A percentile compares a stretch with the other conserved stretches of the same genome.
Conservation (phyloP, 2,113 vertebrate genomes). For the Burhinus bistriatus region DNA sequence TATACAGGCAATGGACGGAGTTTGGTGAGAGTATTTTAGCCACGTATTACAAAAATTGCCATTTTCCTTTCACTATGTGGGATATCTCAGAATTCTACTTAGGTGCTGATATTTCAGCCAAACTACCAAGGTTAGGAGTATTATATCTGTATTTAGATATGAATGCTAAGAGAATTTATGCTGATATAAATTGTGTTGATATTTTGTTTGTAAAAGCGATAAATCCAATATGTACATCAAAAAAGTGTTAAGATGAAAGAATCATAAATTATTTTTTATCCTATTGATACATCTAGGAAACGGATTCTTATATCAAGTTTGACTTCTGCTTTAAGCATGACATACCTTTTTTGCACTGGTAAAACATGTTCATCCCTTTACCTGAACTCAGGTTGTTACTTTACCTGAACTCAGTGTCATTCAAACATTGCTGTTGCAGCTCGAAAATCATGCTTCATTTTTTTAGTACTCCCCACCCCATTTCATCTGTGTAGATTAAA, state of each 20-base stretch:
- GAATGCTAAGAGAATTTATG: background rate
- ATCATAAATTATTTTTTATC: background rate
- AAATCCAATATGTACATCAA: background rate
- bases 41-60: background rate
- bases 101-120: accelerated
- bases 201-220: background rate
- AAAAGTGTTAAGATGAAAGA: background rate
- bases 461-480: background rate
- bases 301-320: background rate
- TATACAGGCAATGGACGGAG: background rate
- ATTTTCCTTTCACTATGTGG: background rate
- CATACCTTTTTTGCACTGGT: accelerated
- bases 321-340: background rate
- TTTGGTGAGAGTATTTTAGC: background rate
- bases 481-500: background rate
- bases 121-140: background rate
- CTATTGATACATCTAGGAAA: background rate
- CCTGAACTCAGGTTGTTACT: background rate
- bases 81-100: background rate
- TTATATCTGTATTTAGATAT: background rate
- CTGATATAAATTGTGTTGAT: background rate
- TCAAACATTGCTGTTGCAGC: background rate
- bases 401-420: background rate
- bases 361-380: background rate
- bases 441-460: background rate